A percentile compares a stretch with the other conserved stretches of the same genome.
These are phyloP conservation scores for Cichladusa arquata DNA, from an alignment of 2,113 vertebrate species.

Conservation along the genomic window DNA sequence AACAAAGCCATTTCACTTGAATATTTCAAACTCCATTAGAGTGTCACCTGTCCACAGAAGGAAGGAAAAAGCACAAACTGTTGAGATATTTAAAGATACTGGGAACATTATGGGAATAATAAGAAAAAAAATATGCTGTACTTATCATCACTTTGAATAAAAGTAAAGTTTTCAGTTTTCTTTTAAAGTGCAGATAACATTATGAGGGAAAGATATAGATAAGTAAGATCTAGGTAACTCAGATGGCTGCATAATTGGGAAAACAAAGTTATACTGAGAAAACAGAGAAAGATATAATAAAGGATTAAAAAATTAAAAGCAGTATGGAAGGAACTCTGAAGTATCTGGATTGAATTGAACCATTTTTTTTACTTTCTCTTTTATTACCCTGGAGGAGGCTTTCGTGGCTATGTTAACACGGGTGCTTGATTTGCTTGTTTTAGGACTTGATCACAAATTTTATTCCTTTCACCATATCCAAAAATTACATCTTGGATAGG, in stretches of 20 bases:
- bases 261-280: background rate
- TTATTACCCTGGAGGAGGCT: background rate
- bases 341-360: background rate
- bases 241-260: background rate
- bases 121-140: background rate
- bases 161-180: background rate
- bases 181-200: background rate
- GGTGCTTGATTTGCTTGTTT: background rate
- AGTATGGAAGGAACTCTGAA: background rate
- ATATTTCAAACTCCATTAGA: background rate
- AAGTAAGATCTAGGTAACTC: background rate
- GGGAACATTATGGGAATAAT: background rate
- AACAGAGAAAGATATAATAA: background rate
- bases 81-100: background rate
- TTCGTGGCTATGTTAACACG: fast-evolving
- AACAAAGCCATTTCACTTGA: background rate
- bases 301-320: background rate
- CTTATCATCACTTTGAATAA: background rate
- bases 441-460: background rate
- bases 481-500: background rate
- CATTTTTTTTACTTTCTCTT: background rate
- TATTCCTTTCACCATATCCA: background rate
- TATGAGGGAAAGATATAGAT: background rate
- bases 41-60: background rate
- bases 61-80: background rate